Conservation (phyloP, 1,140 invertebrate genomes). For the Drosophila serrata region DNA sequence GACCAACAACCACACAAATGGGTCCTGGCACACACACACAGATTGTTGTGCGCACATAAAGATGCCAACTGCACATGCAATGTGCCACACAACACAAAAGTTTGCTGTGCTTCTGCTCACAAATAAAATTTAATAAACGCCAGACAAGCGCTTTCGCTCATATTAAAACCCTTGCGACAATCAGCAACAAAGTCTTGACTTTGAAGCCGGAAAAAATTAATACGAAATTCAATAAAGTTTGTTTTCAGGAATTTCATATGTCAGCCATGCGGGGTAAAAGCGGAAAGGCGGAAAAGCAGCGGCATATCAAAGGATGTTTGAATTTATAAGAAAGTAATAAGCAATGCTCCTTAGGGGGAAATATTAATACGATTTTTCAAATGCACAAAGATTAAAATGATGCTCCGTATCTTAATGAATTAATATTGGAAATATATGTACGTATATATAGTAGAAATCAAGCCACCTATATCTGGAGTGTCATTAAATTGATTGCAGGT, state of each 20-base stretch:
- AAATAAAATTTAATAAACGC: slow-evolving; percentile 81
- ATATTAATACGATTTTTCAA: background rate
- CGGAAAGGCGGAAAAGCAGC: background rate
- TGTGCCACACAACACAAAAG: slow-evolving; percentile 58
- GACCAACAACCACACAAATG: background rate
- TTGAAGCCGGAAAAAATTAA: slow-evolving; percentile 74
- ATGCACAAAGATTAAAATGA: background rate
- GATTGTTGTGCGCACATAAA: slow-evolving; percentile 56
- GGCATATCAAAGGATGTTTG: slow-evolving; percentile 7
- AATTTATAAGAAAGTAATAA: slow-evolving; percentile 1
- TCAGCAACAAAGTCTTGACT: slow-evolving; percentile 59
- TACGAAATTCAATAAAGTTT: slow-evolving; percentile 78
- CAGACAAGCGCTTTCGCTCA: slow-evolving; percentile 60
- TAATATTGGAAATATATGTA: background rate
- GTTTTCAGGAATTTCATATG: slow-evolving; percentile 69
- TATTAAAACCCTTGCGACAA: slow-evolving; percentile 71
- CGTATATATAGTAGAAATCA: no score
- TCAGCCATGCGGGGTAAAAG: slow-evolving; percentile 38
- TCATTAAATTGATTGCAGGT: slow-evolving; percentile 4
- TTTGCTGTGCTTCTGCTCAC: slow-evolving; percentile 54
- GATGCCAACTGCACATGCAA: slow-evolving; percentile 80
- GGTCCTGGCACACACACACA: slow-evolving; percentile 24
- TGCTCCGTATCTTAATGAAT: background rate
- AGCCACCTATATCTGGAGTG: background rate
- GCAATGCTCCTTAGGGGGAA: background rate